Conservation (phyloP, 2,113 vertebrate species). For the Callopanchax toddi region DNA sequence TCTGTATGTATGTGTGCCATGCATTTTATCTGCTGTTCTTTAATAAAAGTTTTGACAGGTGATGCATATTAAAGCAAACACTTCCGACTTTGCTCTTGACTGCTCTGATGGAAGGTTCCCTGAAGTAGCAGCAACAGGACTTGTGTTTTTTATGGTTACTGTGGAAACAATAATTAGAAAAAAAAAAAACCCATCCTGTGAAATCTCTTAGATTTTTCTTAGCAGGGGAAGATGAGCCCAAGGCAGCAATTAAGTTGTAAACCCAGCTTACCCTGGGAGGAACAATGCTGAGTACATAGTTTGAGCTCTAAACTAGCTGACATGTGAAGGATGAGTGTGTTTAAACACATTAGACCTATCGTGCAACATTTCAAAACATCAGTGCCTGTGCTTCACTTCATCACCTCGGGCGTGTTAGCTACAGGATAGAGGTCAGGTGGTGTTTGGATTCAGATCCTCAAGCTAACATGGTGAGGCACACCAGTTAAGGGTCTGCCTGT, state of each 20-base stretch:
- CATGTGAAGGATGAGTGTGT: constrained; percentile 26
- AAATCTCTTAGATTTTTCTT: constrained; percentile 69
- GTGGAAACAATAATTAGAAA: constrained; percentile 70
- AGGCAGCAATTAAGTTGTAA: constrained; percentile 70
- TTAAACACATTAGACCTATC: constrained; percentile 42
- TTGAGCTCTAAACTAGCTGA: constrained; percentile 49
- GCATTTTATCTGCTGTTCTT: not conserved
- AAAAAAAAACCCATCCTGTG: constrained; percentile 50
- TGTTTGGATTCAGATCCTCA: constrained; percentile 50
- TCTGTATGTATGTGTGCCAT: not conserved
- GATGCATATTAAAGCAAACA: constrained; percentile 35
- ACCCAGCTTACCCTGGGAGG: constrained; percentile 40
- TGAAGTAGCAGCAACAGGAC: constrained; percentile 25
- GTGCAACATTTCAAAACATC: constrained; percentile 52
- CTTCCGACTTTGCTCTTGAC: constrained; percentile 45
- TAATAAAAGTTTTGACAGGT: constrained; percentile 27
- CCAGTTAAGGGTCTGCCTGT: constrained; percentile 33
- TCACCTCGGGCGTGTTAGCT: constrained; percentile 35
- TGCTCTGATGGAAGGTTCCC: constrained; percentile 48
- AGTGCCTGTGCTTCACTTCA: constrained; percentile 5
- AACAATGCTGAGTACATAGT: constrained; percentile 25
- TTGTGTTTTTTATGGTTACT: constrained; percentile 70
- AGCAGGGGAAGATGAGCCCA: constrained; percentile 46
- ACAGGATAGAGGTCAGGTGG: constrained; percentile 32
- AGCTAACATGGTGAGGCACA: constrained; percentile 38